A percentile compares a stretch with the other conserved stretches of the same genome.
Evolutionary conservation across 2,888 invertebrate genomes (phyloP).

Genomic region (Papilio demoleus): DNA sequence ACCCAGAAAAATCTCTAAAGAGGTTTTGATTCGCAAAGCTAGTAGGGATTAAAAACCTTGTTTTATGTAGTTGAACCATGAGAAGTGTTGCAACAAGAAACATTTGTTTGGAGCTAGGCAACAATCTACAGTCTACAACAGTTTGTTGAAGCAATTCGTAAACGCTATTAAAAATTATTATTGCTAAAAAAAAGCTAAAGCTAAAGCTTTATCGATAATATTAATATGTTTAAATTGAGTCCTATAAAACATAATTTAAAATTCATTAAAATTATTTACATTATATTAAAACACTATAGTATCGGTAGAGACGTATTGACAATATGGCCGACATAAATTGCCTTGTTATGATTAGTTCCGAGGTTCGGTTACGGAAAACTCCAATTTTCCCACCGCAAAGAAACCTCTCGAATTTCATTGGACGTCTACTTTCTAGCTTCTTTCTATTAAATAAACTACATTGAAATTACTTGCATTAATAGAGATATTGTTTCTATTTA

Average conservation of each 20-base stretch:
- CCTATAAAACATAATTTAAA: neutral
- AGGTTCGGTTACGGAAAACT: constrained; percentile 48
- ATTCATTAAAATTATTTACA: neutral
- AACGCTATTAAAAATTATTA: too few relatives aligned
- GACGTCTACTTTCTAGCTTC: constrained; percentile 49
- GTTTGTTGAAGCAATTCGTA: neutral
- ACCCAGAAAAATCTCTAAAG: too few relatives aligned
- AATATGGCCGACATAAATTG: constrained; percentile 41
- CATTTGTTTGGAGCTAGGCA: constrained; percentile 4
- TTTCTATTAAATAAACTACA: constrained; percentile 46
- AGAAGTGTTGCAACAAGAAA: constrained; percentile 11
- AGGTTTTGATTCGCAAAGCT: too few relatives aligned
- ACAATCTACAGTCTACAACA: neutral
- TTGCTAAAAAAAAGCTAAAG: too few relatives aligned
- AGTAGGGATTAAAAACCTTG: neutral
- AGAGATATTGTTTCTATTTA: neutral
- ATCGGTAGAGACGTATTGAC: constrained; percentile 15
- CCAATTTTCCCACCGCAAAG: constrained; percentile 47
- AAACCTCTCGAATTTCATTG: constrained; percentile 47
- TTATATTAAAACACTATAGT: neutral
- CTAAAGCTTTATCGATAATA: neutral
- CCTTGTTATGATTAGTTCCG: constrained; percentile 49
- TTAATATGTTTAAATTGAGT: too few relatives aligned
- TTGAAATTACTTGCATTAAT: constrained; percentile 27
- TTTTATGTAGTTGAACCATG: neutral